A percentile compares a stretch with the other conserved stretches of the same genome.
Evolutionary conservation across 2,888 invertebrate species (phyloP).

Genomic region (Drosophila percnosoma): DNA sequence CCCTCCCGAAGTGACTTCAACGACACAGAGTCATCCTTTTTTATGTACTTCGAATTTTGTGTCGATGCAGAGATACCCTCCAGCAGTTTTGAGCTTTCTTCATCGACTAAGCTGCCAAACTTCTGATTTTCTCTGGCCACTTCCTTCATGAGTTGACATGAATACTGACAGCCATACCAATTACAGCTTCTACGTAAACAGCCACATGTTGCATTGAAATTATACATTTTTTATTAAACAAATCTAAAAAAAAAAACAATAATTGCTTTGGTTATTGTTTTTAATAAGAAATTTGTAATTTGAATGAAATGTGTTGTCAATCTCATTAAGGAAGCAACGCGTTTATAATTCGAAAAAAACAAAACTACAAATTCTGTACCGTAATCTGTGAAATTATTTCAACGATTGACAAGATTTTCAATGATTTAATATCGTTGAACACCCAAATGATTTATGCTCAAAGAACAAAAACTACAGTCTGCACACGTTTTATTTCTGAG

Average conservation of each 20-base stretch:
- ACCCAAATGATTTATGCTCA: background rate
- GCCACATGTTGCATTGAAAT: constrained; percentile 56
- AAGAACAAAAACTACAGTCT: background rate
- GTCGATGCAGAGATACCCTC: background rate
- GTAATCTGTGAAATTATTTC: constrained; percentile 13
- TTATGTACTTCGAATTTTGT: background rate
- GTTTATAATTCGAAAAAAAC: constrained; percentile 13
- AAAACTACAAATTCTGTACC: constrained; percentile 24
- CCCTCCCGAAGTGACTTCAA: background rate
- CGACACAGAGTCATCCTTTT: background rate
- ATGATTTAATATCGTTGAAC: background rate
- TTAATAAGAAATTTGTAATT: constrained; percentile 68
- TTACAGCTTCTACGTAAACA: constrained; percentile 1
- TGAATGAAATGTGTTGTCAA: constrained; percentile 48
- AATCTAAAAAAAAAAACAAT: background rate
- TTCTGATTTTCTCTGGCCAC: background rate
- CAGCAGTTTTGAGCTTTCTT: background rate
- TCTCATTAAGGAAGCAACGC: background rate
- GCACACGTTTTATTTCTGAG: background rate
- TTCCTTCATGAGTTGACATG: background rate
- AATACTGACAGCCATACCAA: background rate
- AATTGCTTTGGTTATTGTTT: constrained; percentile 15
- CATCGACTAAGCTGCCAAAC: background rate
- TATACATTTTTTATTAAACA: constrained; percentile 66
- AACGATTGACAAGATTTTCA: constrained; percentile 38